Percentiles rank a stretch among this genome's conserved stretches.
phyloP scores from a whole-genome alignment of 1,140 invertebrate genomes.

The Aphidius gifuensis region DNA sequence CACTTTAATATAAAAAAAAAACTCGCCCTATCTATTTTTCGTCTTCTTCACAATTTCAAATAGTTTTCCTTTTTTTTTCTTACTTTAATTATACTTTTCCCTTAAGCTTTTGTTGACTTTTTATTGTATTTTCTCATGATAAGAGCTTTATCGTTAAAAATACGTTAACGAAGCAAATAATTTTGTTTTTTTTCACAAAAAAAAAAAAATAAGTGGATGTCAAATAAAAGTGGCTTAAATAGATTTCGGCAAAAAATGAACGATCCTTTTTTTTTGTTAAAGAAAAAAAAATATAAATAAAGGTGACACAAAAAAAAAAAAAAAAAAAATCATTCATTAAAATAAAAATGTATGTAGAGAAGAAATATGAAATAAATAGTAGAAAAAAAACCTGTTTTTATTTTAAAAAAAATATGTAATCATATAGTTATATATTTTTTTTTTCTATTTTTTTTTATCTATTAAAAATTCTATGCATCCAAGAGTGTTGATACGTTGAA shows the following conservation, averaged over 20 bases:
- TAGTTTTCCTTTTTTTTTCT: conserved; percentile 11
- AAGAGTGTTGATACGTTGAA: neutral
- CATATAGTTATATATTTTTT: conserved; percentile 2
- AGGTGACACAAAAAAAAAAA: neutral
- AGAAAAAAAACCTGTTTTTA: neutral
- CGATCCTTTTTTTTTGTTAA: neutral
- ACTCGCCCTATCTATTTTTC: conserved; percentile 12
- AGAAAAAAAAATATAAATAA: neutral
- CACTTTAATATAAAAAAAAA: conserved; percentile 16
- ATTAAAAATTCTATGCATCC: conserved; percentile 28
- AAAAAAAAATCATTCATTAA: neutral
- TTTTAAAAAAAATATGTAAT: neutral
- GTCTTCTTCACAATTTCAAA: conserved; percentile 4
- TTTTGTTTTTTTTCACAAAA: conserved; percentile 7
- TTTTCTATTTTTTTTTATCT: conserved; percentile 19
- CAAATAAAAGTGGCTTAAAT: conserved; percentile 1
- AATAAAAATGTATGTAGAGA: neutral
- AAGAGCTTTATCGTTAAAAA: conserved; percentile 14
- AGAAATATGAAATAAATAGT: neutral
- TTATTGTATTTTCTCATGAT: neutral
- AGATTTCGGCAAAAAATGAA: neutral
- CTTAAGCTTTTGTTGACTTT: neutral
- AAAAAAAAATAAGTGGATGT: conserved; percentile 4
- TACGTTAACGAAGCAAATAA: conserved; percentile 16
- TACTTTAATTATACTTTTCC: neutral